phyloP scores from a whole-genome alignment of 2,797 vertebrate genomes.

The Pipistrellus pipistrellus region DNA sequence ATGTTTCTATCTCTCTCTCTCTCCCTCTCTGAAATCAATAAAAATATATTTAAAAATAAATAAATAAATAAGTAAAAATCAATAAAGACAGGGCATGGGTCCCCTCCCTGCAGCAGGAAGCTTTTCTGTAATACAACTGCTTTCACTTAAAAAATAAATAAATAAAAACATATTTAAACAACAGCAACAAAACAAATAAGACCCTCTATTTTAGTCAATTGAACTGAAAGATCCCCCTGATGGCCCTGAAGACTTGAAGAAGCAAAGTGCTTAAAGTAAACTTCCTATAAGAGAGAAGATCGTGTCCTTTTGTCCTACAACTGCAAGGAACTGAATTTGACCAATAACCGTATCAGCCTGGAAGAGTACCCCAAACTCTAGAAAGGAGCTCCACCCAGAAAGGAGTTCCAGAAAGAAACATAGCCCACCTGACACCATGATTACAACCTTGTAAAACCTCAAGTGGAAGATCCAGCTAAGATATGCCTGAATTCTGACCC shows the following conservation, averaged over 20 bases:
- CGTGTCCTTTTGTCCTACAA: neutral
- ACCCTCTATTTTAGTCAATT: neutral
- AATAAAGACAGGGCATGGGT: too few relatives aligned
- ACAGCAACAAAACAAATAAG: neutral
- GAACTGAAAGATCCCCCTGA: neutral
- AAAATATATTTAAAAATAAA: too few relatives aligned
- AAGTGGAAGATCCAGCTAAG: neutral
- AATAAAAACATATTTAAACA: neutral
- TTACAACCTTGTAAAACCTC: neutral
- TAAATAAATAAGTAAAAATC: too few relatives aligned
- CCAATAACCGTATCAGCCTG: neutral
- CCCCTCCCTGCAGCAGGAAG: too few relatives aligned
- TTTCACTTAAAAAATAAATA: neutral
- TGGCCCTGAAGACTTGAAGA: conserved; percentile 3
- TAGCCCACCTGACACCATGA: neutral
- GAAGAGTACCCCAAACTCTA: neutral
- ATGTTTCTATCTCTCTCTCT: neutral
- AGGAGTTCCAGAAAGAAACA: neutral
- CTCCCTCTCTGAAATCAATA: too few relatives aligned
- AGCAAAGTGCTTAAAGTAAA: conserved; percentile 22
- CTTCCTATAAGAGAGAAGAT: neutral
- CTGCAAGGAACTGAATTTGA: neutral
- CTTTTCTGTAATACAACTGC: too few relatives aligned
- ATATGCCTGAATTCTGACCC: neutral
- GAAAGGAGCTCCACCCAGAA: neutral